Evolutionary conservation across 1,140 invertebrate species (phyloP).

Genomic region (Aphaenogaster ashmeadi): DNA sequence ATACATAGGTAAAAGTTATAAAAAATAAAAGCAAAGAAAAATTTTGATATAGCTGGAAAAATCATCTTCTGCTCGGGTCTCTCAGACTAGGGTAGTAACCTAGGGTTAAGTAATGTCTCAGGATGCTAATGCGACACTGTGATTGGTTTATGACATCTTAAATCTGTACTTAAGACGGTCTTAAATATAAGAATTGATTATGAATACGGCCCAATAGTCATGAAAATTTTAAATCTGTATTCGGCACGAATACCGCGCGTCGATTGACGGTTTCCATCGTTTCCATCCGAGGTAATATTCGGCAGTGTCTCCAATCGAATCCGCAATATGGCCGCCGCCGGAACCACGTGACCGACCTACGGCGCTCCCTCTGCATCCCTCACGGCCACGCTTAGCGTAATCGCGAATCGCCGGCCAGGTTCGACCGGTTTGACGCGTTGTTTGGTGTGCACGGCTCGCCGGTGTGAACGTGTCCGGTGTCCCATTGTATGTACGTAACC

Average conservation of each 20-base stretch:
- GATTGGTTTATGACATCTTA: too few species aligned
- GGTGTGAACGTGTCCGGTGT: slow-evolving; percentile 60
- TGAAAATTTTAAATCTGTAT: neutral
- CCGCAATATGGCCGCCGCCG: neutral
- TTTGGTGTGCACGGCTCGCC: slow-evolving; percentile 48
- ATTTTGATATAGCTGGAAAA: too few species aligned
- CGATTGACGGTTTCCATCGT: neutral
- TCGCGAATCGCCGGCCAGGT: neutral
- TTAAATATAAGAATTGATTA: too few species aligned
- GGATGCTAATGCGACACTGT: too few species aligned
- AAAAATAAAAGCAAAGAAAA: too few species aligned
- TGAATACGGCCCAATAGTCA: too few species aligned
- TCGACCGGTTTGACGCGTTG: neutral
- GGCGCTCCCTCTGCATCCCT: neutral
- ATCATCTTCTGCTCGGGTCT: too few species aligned
- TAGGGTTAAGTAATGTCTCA: too few species aligned
- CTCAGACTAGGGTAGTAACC: too few species aligned
- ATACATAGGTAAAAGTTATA: too few species aligned
- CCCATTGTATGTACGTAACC: neutral
- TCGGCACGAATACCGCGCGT: neutral
- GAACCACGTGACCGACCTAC: neutral
- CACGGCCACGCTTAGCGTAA: neutral
- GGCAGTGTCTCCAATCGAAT: neutral
- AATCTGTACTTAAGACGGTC: too few species aligned
- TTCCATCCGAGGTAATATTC: neutral